Base-by-base conservation (phyloP, 2,888 invertebrate genomes). In the Willowsia nigromaculata region DNA sequence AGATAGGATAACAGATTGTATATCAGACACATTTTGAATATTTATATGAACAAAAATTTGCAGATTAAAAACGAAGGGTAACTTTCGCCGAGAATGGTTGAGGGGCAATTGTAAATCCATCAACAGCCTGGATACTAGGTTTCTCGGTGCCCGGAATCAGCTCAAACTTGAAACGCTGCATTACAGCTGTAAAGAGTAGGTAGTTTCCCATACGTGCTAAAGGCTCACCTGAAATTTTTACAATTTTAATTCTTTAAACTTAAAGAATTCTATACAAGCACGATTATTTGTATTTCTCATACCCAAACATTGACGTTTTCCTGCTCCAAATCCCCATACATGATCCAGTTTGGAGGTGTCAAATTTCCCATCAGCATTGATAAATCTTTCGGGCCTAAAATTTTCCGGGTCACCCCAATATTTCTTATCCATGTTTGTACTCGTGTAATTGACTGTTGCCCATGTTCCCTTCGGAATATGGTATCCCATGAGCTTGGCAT, bases 401-500 rank as follows among this genome's bases (percentile, higher is more conserved):
- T 65, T 65, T 15, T 92, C 90, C 0, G 93, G 93, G 40, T 93
- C 92, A n/a, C 84, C 88, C 92, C 92, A 93, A 56, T 91, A 89
- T 7, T 85, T 88, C 59, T 91, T 85, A 71, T 93, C 93, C 92
- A 91, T 91, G 18, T 93, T 91, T 1, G 93, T 91, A 6, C 92
- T 91, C 25, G 87, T 40, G n/a, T 91, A 85, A 62, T 91, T 93
- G 1, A 92, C 74, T 40, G 92, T 50, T 1, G 92, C 86, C 11
- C 76, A 82, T 0, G 93, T 91, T 25, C 90, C 89, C 90, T 94
- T 94, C 0, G 95, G 95, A 91, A 96, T 94, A 30, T 93, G 93
- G 93, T 95, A 96, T 13, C 95, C 95, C 11, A 94, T 94, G 1
- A 96, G 92, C 25, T 92, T 93, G 0, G 95, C 95, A 65, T 95